A percentile compares a stretch with the other conserved stretches of the same genome.
These are phyloP conservation scores for Heteromurus nitidus DNA, from an alignment of 2,888 invertebrate genomes.

Conservation along the genomic window DNA sequence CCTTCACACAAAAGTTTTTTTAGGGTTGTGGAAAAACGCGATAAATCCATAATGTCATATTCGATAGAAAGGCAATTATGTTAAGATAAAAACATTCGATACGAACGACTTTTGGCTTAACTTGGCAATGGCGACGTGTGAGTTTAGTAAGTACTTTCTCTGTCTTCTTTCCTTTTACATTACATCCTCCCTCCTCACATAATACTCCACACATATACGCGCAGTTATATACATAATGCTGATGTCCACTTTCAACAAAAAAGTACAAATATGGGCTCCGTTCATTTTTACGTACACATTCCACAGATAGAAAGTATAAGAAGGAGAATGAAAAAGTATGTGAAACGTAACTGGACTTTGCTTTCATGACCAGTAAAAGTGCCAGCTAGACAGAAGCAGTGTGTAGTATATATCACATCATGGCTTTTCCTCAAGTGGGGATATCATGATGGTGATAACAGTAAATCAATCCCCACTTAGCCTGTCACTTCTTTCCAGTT, in stretches of 20 bases:
- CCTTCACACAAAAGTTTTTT: slow-evolving; percentile 1
- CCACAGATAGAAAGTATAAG: background rate
- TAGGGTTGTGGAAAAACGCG: slow-evolving; percentile 2
- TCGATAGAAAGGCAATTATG: slow-evolving; percentile 73
- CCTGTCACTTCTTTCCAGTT: slow-evolving; percentile 64
- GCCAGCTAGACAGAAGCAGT: slow-evolving; percentile 51
- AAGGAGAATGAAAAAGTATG: slow-evolving; percentile 56
- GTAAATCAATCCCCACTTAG: slow-evolving; percentile 68
- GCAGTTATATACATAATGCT: background rate
- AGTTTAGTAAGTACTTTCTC: slow-evolving; percentile 8
- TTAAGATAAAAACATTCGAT: slow-evolving; percentile 57
- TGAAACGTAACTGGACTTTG: slow-evolving; percentile 64
- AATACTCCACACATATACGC: background rate
- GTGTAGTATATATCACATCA: slow-evolving; percentile 32
- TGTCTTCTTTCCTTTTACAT: slow-evolving; percentile 49
- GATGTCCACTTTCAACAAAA: background rate
- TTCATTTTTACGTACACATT: background rate
- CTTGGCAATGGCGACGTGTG: slow-evolving; percentile 25
- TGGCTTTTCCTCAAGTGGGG: slow-evolving; percentile 54
- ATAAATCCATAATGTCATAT: slow-evolving; percentile 68
- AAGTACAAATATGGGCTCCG: background rate
- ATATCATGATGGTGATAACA: slow-evolving; percentile 65
- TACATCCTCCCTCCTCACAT: background rate
- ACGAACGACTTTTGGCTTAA: slow-evolving; percentile 50
- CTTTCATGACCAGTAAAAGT: slow-evolving; percentile 63